Evolutionary conservation across 1,140 invertebrate species (phyloP).

Genomic region (Triops longicaudatus): DNA sequence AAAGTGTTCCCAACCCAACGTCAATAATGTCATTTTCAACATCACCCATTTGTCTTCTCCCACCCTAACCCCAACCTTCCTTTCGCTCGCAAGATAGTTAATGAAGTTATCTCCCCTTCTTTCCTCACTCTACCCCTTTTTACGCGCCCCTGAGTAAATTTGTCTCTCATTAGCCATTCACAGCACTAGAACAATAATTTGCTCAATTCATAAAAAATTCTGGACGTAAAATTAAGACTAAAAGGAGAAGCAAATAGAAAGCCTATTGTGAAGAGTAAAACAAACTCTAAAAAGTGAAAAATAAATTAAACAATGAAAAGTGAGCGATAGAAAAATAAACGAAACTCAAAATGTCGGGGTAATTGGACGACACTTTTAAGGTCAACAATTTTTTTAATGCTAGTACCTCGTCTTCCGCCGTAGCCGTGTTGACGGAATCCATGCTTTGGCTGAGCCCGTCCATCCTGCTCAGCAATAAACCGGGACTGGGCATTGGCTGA

Average conservation of each 20-base stretch:
- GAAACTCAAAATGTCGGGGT: not conserved
- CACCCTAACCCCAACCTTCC: not conserved
- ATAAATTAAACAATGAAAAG: no score
- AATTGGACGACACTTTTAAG: not conserved
- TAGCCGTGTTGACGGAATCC: slow-evolving; percentile 84
- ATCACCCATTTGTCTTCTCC: slow-evolving; percentile 4
- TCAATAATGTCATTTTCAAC: slow-evolving; percentile 11
- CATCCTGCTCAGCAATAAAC: slow-evolving; percentile 31
- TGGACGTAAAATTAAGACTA: not conserved
- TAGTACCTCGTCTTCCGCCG: slow-evolving; percentile 77
- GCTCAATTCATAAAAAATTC: not conserved
- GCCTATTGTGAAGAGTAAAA: no score
- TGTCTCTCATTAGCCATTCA: slow-evolving; percentile 7
- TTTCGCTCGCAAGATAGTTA: not conserved
- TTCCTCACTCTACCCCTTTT: not conserved
- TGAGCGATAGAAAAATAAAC: no score
- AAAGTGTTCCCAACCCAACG: slow-evolving; percentile 13
- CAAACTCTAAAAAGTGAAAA: not conserved
- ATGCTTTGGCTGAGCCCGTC: slow-evolving; percentile 66
- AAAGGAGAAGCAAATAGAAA: not conserved
- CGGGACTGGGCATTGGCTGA: slow-evolving; percentile 25
- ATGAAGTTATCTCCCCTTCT: slow-evolving; percentile 5
- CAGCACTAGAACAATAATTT: not conserved
- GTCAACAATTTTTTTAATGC: no score
- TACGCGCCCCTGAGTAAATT: not conserved